Conservation (phyloP, 1,140 invertebrate species). For the Drosophila sucinea region DNA sequence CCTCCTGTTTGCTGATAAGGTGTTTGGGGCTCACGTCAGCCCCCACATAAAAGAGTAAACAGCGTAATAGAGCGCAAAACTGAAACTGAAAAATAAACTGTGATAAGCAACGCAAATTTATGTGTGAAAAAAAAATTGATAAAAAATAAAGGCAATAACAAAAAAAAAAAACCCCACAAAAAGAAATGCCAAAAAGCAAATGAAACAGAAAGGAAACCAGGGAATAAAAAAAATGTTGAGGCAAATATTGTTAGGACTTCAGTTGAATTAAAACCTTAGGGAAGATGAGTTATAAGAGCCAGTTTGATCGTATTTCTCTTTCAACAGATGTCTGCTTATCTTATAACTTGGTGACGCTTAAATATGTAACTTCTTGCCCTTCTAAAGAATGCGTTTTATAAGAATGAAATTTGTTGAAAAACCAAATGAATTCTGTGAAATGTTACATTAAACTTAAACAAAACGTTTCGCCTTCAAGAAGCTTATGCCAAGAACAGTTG, state of each 20-base stretch:
- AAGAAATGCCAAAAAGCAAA: background rate
- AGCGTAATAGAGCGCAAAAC: conserved; percentile 23
- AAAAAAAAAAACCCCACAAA: conserved; percentile 1
- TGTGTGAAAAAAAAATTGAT: conserved; percentile 35
- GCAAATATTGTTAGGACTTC: background rate
- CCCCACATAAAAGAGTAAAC: conserved; percentile 1
- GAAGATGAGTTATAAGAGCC: no score
- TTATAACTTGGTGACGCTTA: background rate
- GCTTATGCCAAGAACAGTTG: background rate
- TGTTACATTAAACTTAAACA: background rate
- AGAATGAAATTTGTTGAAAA: background rate
- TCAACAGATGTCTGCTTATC: background rate
- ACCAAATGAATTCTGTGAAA: background rate
- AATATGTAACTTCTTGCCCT: background rate
- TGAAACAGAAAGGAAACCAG: conserved; percentile 2
- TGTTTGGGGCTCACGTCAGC: conserved; percentile 20
- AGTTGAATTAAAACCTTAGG: no score
- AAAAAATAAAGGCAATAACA: conserved; percentile 48
- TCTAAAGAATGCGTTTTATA: background rate
- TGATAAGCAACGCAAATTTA: conserved; percentile 49
- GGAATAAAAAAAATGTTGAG: background rate
- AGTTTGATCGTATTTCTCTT: no score
- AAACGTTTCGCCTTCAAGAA: background rate
- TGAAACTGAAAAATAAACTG: conserved; percentile 19
- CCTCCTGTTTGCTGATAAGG: conserved; percentile 28